Percentiles rank a stretch among this genome's conserved stretches.
Conservation (phyloP, 2,797 vertebrate species). For the Artibeus lituratus region DNA sequence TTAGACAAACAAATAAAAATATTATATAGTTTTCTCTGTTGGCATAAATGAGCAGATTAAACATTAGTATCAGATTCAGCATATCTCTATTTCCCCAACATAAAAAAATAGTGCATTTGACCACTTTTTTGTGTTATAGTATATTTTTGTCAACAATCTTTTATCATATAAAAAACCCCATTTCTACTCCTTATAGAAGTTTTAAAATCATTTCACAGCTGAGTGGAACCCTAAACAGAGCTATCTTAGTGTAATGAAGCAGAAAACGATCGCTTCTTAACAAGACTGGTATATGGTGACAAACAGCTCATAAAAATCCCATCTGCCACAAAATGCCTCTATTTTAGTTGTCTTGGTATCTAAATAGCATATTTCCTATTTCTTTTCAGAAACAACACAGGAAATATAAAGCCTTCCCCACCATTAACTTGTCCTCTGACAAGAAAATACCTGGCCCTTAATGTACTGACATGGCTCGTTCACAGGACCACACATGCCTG, state of each 20-base stretch:
- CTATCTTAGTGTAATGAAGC: slow-evolving; percentile 88
- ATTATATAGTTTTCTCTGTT: slow-evolving; percentile 44
- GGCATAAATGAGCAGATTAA: slow-evolving; percentile 72
- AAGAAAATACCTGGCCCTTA: slow-evolving; percentile 66
- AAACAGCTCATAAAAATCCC: slow-evolving; percentile 87
- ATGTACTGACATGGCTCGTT: slow-evolving; percentile 50
- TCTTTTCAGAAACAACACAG: slow-evolving; percentile 74
- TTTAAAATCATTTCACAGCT: slow-evolving; percentile 88
- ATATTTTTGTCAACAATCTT: slow-evolving; percentile 76
- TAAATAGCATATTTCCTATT: slow-evolving; percentile 82
- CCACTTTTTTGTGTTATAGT: slow-evolving; percentile 76
- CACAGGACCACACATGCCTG: slow-evolving; percentile 27
- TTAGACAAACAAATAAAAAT: slow-evolving; percentile 68
- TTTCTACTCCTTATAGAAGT: slow-evolving; percentile 84
- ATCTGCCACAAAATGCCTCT: slow-evolving; percentile 84
- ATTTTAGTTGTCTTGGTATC: slow-evolving; percentile 79
- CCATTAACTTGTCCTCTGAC: slow-evolving; percentile 71
- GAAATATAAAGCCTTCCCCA: slow-evolving; percentile 68
- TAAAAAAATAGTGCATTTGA: slow-evolving; percentile 69
- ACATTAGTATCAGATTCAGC: slow-evolving; percentile 47
- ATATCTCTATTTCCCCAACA: slow-evolving; percentile 61
- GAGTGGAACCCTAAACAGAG: slow-evolving; percentile 86
- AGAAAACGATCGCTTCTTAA: slow-evolving; percentile 85
- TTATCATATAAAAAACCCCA: slow-evolving; percentile 78
- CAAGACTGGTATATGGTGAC: slow-evolving; percentile 86